Evolutionary conservation across 2,888 invertebrate genomes (phyloP).

Genomic region (Eupsilia transversa): DNA sequence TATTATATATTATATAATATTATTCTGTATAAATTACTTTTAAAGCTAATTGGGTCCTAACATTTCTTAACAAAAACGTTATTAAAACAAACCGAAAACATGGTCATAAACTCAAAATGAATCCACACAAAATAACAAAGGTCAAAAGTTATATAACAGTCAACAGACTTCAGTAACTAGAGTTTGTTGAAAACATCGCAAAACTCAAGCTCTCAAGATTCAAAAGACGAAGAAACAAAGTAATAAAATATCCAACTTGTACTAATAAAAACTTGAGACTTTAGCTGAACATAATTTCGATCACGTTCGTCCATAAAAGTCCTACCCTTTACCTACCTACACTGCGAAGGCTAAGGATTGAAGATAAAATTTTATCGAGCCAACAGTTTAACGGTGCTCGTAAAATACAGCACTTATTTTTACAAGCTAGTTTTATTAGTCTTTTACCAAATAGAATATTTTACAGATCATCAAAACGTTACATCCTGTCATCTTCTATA

Average conservation of each 20-base stretch:
- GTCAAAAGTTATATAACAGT: conserved; percentile 50
- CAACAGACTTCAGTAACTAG: conserved; percentile 52
- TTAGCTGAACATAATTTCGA: conserved; percentile 79
- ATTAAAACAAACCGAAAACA: conserved; percentile 51
- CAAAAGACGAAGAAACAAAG: conserved; percentile 65
- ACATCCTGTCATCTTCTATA: conserved; percentile 30
- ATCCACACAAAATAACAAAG: conserved; percentile 50
- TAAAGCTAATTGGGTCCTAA: neutral
- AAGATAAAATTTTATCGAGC: conserved; percentile 85
- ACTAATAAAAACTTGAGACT: conserved; percentile 72
- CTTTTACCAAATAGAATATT: conserved; percentile 75
- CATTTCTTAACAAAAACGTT: conserved; percentile 3
- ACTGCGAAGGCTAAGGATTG: conserved; percentile 76
- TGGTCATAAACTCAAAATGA: conserved; percentile 45
- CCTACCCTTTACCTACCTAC: conserved; percentile 68
- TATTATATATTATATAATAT: too few species aligned
- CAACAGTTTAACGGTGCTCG: conserved; percentile 82
- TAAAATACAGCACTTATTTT: conserved; percentile 83
- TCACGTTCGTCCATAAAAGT: conserved; percentile 82
- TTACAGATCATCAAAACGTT: conserved; percentile 72
- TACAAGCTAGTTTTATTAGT: conserved; percentile 81
- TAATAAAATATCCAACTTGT: conserved; percentile 72
- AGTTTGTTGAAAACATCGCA: conserved; percentile 56
- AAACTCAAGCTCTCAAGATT: conserved; percentile 59
- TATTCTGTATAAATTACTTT: too few species aligned